phyloP scores from a whole-genome alignment of 2,113 vertebrate genomes.

The Myxocyprinus asiaticus region DNA sequence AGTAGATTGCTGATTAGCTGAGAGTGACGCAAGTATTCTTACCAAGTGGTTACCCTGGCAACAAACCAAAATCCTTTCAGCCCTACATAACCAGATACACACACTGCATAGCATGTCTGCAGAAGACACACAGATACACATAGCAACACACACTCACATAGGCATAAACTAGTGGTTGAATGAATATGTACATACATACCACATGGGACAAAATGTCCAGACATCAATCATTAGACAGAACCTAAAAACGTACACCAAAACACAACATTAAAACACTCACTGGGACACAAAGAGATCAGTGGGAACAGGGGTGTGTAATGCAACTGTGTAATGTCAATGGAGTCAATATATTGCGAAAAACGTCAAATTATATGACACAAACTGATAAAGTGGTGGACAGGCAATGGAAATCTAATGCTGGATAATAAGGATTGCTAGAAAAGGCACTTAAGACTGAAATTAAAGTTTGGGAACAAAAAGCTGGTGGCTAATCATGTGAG shows the following conservation, averaged over 20 bases:
- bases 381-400: neutral
- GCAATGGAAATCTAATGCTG: conserved; percentile 15
- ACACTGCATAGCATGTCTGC: conserved; percentile 3
- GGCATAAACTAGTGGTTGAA: conserved; percentile 4
- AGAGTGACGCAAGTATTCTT: conserved; percentile 72
- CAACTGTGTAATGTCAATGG: neutral
- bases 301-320: neutral
- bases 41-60: conserved; percentile 74
- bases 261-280: neutral
- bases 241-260: conserved; percentile 29
- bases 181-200: conserved; percentile 10
- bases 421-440: neutral
- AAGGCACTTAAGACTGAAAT: conserved; percentile 92
- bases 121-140: conserved; percentile 27
- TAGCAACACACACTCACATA: conserved; percentile 52
- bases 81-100: conserved; percentile 11
- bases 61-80: conserved; percentile 36
- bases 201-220: conserved; percentile 56
- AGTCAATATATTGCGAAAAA: neutral
- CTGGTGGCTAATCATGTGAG: conserved; percentile 55
- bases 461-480: conserved; percentile 75
- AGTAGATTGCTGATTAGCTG: conserved; percentile 52
- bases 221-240: conserved; percentile 62
- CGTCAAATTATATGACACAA: neutral
- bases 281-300: neutral